Percentiles rank a stretch among this genome's conserved stretches.
Conservation (phyloP, 2,797 vertebrate species). For the Pristis pectinata region DNA sequence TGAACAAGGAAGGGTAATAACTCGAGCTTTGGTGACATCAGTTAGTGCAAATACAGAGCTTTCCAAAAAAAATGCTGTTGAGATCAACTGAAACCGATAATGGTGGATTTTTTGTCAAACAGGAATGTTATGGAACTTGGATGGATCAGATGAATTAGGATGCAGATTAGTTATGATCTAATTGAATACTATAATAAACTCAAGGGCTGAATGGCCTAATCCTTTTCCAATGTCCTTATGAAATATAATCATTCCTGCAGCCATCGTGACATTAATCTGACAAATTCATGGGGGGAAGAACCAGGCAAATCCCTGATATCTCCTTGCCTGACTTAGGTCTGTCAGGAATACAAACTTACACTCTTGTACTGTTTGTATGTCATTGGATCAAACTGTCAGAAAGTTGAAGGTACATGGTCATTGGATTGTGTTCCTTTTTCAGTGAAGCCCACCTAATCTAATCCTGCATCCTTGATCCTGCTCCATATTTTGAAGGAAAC, state of each 20-base stretch:
- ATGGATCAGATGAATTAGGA: too few species aligned
- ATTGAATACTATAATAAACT: background rate
- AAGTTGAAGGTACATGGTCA: background rate
- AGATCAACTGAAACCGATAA: too few species aligned
- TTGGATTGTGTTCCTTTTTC: background rate
- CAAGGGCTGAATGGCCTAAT: background rate
- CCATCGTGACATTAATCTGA: background rate
- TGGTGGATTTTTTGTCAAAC: too few species aligned
- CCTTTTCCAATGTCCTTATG: background rate
- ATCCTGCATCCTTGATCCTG: background rate
- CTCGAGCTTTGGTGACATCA: too few species aligned
- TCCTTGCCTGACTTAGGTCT: background rate
- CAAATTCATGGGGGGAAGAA: background rate
- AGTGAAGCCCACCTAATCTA: background rate
- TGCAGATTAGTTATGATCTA: background rate
- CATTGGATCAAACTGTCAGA: background rate
- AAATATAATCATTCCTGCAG: background rate
- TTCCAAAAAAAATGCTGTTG: too few species aligned
- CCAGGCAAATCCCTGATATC: background rate
- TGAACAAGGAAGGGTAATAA: too few species aligned
- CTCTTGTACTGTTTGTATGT: background rate
- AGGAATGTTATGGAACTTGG: too few species aligned
- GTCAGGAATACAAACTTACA: background rate
- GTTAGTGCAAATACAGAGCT: too few species aligned
- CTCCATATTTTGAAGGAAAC: background rate